Conservation (phyloP, 2,113 vertebrate genomes). For the Carollia perspicillata region DNA sequence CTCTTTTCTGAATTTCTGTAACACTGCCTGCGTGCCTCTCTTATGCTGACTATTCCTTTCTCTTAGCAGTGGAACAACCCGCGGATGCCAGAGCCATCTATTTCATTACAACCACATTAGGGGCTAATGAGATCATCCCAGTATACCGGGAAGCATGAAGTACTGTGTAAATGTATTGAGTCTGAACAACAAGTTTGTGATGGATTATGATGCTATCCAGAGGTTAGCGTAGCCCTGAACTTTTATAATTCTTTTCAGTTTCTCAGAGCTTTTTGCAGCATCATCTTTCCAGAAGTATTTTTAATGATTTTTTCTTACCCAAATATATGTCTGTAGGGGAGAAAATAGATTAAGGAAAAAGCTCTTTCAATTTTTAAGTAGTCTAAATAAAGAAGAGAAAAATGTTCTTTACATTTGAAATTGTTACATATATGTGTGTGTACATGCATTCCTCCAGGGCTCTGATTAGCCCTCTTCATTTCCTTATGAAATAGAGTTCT, state of each 20-base stretch:
- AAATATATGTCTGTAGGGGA: background rate
- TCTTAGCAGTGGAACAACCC: background rate
- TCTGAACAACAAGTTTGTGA: constrained; percentile 24
- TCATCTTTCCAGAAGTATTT: background rate
- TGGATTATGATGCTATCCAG: background rate
- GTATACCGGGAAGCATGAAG: background rate
- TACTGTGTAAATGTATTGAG: background rate
- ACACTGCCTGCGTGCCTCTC: background rate
- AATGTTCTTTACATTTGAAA: background rate
- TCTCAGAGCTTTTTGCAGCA: constrained; percentile 7
- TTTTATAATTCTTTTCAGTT: background rate
- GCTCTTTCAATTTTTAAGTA: background rate
- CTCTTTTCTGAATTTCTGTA: background rate
- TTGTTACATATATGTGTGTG: background rate
- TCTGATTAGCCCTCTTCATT: background rate
- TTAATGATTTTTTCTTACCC: background rate
- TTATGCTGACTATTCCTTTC: background rate
- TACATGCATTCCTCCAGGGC: background rate
- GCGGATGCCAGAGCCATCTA: background rate
- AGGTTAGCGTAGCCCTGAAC: background rate
- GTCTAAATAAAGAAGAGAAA: background rate
- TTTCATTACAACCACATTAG: background rate
- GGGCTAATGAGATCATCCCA: background rate
- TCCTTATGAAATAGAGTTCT: background rate
- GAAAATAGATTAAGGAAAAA: constrained; percentile 13